Conservation (phyloP, 1,140 invertebrate genomes). For the Atta cephalotes region DNA sequence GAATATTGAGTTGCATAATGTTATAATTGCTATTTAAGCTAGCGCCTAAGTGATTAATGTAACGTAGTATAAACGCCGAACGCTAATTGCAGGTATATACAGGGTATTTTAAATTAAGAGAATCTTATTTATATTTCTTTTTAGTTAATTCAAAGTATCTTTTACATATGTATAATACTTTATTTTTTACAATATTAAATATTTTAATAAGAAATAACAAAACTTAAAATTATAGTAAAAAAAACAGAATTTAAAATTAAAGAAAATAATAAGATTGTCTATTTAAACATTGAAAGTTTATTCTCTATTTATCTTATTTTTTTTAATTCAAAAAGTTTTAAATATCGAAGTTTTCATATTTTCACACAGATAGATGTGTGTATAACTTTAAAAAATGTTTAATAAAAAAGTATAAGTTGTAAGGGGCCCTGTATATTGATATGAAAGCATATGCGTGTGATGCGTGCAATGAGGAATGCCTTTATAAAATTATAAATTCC, state of each 20-base stretch:
- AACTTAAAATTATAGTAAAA: not conserved
- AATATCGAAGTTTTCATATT: not conserved
- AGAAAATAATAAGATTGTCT: not conserved
- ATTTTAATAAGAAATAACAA: not conserved
- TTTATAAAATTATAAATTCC: constrained; percentile 39
- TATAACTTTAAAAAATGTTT: not conserved
- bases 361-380: not conserved
- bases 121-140: not conserved
- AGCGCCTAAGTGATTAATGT: constrained; percentile 13
- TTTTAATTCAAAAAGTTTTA: not conserved
- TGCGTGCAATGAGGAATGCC: constrained; percentile 63
- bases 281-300: not conserved
- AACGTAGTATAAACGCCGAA: constrained; percentile 23
- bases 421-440: constrained; percentile 15
- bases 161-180: not conserved
- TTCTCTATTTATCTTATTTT: not conserved
- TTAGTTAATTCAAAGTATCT: not conserved
- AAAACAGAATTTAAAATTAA: not conserved
- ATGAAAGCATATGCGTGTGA: constrained; percentile 55
- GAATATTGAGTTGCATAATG: constrained; percentile 29
- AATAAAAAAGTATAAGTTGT: not conserved
- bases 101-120: not conserved
- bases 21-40: constrained; percentile 18
- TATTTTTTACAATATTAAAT: not conserved
- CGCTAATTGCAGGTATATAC: constrained; percentile 17